These are phyloP conservation scores for Baronia brevicornis DNA, from an alignment of 2,888 invertebrate genomes.

Conservation along the genomic window DNA sequence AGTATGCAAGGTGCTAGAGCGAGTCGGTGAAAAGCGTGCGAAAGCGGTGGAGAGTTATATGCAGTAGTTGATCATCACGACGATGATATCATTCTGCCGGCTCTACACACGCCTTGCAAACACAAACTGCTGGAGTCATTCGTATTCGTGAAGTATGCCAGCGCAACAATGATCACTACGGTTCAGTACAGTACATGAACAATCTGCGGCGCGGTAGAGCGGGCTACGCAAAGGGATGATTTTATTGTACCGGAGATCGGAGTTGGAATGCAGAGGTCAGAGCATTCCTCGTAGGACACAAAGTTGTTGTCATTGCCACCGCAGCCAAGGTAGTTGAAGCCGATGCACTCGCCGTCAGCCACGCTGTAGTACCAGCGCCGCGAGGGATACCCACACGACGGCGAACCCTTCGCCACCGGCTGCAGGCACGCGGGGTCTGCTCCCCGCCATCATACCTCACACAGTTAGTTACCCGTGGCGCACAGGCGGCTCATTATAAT, in stretches of 20 bases:
- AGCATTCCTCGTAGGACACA: constrained; percentile 82
- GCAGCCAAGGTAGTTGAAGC: constrained; percentile 91
- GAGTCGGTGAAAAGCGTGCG: constrained; percentile 6
- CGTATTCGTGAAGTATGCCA: no score
- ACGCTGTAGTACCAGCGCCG: constrained; percentile 86
- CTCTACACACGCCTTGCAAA: constrained; percentile 13
- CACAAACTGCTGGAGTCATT: no score
- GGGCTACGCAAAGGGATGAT: constrained; percentile 7
- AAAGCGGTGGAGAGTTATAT: constrained; percentile 19
- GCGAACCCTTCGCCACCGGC: constrained; percentile 35
- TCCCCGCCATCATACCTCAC: constrained; percentile 29
- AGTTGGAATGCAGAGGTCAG: constrained; percentile 37
- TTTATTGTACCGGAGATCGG: constrained; percentile 13
- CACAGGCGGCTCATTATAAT: no score
- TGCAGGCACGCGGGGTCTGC: constrained; percentile 51
- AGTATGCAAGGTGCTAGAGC: constrained; percentile 6
- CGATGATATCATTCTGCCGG: constrained; percentile 14
- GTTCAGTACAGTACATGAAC: no score
- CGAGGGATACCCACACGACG: constrained; percentile 35
- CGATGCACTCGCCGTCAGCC: constrained; percentile 80
- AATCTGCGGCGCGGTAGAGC: constrained; percentile 3
- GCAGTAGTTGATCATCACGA: constrained; percentile 9
- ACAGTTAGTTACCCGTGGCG: constrained; percentile 26
- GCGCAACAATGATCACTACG: no score
- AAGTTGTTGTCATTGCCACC: constrained; percentile 92